phyloP scores from a whole-genome alignment of 2,797 vertebrate genomes.

The Tokudaia tokunoshimensis region DNA sequence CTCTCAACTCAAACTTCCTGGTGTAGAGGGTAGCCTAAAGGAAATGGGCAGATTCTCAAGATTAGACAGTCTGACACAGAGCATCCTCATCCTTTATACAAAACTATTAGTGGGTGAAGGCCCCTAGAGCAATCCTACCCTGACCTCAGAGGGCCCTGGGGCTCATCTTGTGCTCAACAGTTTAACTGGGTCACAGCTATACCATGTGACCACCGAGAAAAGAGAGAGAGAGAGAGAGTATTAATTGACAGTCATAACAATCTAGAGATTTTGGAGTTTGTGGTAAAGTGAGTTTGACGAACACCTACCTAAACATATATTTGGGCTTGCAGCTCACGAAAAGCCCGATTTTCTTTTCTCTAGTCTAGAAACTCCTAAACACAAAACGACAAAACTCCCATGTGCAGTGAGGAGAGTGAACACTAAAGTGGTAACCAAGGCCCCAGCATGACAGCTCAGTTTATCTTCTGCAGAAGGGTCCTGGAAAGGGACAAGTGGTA shows the following conservation, averaged over 20 bases:
- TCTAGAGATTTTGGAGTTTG: background rate
- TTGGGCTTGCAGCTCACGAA: slow-evolving; percentile 11
- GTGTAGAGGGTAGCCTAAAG: background rate
- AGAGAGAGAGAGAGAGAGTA: no score
- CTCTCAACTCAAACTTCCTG: background rate
- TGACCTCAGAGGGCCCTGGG: background rate
- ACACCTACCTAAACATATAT: background rate
- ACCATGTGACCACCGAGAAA: background rate
- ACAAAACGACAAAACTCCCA: background rate
- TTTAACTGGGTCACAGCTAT: background rate
- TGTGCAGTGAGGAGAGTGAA: background rate
- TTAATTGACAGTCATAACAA: slow-evolving; percentile 5
- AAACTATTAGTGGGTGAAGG: background rate
- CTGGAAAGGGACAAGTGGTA: background rate
- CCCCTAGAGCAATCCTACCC: background rate
- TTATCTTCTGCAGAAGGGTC: background rate
- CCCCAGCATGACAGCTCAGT: background rate
- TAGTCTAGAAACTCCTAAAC: background rate
- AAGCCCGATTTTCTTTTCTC: slow-evolving; percentile 41
- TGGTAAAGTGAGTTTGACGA: background rate
- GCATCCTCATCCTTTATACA: background rate
- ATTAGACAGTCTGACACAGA: background rate
- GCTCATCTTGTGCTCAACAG: background rate
- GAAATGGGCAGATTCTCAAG: background rate
- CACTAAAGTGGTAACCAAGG: background rate